Conservation (phyloP, 2,113 vertebrate species). For the Pardalotus punctatus region DNA sequence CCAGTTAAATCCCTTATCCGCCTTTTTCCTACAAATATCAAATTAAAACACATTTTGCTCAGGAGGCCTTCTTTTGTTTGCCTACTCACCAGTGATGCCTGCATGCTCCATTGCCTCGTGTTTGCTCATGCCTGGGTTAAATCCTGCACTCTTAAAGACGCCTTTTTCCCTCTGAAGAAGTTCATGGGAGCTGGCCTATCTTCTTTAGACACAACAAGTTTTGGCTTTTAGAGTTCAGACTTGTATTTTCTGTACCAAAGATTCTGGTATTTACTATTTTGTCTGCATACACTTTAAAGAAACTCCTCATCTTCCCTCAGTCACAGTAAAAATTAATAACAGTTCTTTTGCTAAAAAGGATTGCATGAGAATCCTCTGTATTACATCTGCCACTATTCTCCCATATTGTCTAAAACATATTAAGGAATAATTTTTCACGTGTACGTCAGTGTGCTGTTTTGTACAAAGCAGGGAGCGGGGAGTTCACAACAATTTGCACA, state of each 20-base stretch:
- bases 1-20: neutral
- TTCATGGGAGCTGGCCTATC: neutral
- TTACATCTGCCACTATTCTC: neutral
- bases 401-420: neutral
- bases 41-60: slow-evolving; percentile 38
- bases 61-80: neutral
- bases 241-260: neutral
- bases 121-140: neutral
- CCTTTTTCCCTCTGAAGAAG: neutral
- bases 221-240: neutral
- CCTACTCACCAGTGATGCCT: neutral
- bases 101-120: neutral
- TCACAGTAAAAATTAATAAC: neutral
- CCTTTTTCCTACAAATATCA: neutral
- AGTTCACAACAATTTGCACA: neutral
- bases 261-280: neutral
- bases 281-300: neutral
- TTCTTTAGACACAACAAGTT: neutral
- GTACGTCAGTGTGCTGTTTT: neutral
- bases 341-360: neutral
- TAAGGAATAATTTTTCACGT: neutral
- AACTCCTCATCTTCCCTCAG: neutral
- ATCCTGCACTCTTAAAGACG: neutral
- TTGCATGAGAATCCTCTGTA: neutral
- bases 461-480: neutral